Conservation (phyloP, 1,140 invertebrate species). For the Dendroctonus ponderosae region DNA sequence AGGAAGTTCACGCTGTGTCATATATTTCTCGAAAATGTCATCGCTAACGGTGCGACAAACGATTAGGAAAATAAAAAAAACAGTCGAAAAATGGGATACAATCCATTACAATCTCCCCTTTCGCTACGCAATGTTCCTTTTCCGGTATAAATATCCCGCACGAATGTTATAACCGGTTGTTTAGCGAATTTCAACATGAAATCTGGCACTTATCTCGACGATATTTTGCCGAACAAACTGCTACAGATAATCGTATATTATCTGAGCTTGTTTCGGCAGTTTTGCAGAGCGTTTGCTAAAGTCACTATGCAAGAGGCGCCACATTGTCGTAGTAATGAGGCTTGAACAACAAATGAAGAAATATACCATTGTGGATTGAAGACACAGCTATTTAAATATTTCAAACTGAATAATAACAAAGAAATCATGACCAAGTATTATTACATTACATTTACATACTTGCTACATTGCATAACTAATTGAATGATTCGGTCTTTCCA, state of each 20-base stretch:
- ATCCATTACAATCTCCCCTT: slow-evolving; percentile 28
- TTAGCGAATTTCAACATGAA: slow-evolving; percentile 31
- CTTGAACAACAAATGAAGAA: too few relatives aligned
- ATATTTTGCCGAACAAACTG: slow-evolving; percentile 26
- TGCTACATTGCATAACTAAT: too few relatives aligned
- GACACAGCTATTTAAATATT: too few relatives aligned
- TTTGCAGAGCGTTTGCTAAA: slow-evolving; percentile 9
- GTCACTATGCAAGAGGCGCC: slow-evolving; percentile 6
- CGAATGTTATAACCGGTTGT: slow-evolving; percentile 28
- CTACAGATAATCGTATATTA: slow-evolving; percentile 31
- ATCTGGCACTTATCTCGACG: slow-evolving; percentile 26
- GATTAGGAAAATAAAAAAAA: slow-evolving; percentile 29
- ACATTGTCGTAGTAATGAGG: background rate
- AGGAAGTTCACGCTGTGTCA: too few relatives aligned
- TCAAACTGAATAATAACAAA: too few relatives aligned
- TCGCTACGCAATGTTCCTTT: slow-evolving; percentile 21
- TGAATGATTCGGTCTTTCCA: too few relatives aligned
- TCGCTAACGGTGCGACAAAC: slow-evolving; percentile 25
- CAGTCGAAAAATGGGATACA: slow-evolving; percentile 28
- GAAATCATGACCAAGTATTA: too few relatives aligned
- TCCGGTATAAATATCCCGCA: slow-evolving; percentile 29
- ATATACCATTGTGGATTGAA: too few relatives aligned
- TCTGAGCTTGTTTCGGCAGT: slow-evolving; percentile 24
- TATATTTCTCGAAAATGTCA: slow-evolving; percentile 10
- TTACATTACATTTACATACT: too few relatives aligned